Evolutionary conservation across 2,113 vertebrate genomes (phyloP).

Genomic region (Onychorhynchus coronatus): DNA sequence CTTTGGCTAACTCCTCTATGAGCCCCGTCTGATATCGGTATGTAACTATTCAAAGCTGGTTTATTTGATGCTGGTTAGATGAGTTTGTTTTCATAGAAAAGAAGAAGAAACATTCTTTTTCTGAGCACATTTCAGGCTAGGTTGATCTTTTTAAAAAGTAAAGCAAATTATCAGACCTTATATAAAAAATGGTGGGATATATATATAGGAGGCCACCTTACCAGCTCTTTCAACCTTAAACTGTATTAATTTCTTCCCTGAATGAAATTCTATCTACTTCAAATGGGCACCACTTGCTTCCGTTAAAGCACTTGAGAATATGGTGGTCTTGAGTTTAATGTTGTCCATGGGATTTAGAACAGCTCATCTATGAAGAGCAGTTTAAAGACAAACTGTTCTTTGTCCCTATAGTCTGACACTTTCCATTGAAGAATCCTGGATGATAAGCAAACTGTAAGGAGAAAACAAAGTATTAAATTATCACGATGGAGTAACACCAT

Average conservation of each 20-base stretch:
- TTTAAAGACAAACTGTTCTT: background rate
- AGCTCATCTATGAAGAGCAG: background rate
- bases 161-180: background rate
- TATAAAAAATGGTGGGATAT: background rate
- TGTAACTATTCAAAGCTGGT: background rate
- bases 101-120: background rate
- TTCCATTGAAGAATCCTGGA: background rate
- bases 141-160: background rate
- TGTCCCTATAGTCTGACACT: background rate
- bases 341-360: background rate
- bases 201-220: background rate
- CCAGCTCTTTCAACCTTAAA: background rate
- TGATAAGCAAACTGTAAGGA: background rate
- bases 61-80: background rate
- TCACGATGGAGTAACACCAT: background rate
- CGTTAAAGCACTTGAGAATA: background rate
- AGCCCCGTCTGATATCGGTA: slow-evolving; percentile 13
- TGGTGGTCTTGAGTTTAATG: background rate
- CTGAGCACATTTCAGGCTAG: background rate
- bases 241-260: background rate
- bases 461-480: background rate
- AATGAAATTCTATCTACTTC: background rate
- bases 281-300: background rate
- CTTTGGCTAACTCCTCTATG: slow-evolving; percentile 57
- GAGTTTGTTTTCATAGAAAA: background rate